Evolutionary conservation across 1,140 invertebrate genomes (phyloP).

Genomic region (Drosophila gunungcola): DNA sequence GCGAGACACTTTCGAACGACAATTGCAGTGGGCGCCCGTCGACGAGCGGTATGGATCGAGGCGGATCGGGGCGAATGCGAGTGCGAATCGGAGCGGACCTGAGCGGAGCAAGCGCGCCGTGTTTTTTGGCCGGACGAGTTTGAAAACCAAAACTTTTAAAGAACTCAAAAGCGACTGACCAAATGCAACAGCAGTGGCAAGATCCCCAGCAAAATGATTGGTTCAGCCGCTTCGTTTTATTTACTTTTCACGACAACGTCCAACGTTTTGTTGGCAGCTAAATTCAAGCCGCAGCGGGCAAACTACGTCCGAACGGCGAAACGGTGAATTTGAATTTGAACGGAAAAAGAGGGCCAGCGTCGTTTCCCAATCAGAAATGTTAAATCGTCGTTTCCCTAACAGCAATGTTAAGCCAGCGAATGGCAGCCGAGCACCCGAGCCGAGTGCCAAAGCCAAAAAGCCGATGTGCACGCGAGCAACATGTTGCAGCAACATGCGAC

Average conservation of each 20-base stretch:
- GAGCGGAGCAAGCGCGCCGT: conserved; percentile 58
- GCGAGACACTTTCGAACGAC: conserved; percentile 27
- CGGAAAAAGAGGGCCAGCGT: no score
- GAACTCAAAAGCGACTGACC: no score
- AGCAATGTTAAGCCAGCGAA: conserved; percentile 19
- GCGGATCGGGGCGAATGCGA: conserved; percentile 1
- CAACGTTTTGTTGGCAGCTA: no score
- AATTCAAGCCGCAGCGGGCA: no score
- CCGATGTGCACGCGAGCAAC: conserved; percentile 7
- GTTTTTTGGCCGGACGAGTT: conserved; percentile 61
- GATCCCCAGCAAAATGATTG: no score
- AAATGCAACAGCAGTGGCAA: no score
- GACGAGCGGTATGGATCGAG: conserved; percentile 2
- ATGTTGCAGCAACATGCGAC: conserved; percentile 29
- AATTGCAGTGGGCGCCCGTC: conserved; percentile 12
- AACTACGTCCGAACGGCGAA: no score
- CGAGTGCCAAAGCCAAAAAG: conserved; percentile 10
- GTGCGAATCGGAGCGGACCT: conserved; percentile 3
- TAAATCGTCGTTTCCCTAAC: no score
- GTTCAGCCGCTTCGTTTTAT: no score
- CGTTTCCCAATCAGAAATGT: no score
- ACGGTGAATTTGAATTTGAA: no score
- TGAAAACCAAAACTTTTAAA: conserved; percentile 50
- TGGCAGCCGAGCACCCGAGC: conserved; percentile 18
- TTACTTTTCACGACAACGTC: no score